These are phyloP conservation scores for Troides helena DNA, from an alignment of 2,888 invertebrate genomes.

Conservation along the genomic window DNA sequence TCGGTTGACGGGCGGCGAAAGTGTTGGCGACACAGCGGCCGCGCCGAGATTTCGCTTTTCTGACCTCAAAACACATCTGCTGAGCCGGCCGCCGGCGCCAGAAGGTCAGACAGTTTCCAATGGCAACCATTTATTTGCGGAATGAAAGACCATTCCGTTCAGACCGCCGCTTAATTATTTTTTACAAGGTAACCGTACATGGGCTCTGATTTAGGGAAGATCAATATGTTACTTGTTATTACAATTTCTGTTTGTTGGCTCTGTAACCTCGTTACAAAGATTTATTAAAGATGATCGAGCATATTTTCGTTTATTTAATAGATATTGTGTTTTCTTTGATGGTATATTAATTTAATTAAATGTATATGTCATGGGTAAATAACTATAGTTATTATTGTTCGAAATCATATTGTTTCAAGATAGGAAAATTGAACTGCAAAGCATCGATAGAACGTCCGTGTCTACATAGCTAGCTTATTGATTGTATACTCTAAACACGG, in stretches of 20 bases:
- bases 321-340: no score
- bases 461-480: no score
- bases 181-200: background rate
- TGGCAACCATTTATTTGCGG: slow-evolving; percentile 1
- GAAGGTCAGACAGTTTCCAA: slow-evolving; percentile 24
- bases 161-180: background rate
- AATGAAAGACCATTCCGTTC: background rate
- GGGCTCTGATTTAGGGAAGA: background rate
- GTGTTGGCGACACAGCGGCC: slow-evolving; percentile 46
- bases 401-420: no score
- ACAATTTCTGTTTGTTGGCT: background rate
- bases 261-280: background rate
- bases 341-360: no score
- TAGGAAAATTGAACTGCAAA: no score
- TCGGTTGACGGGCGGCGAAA: slow-evolving; percentile 44
- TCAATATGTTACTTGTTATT: background rate
- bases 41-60: slow-evolving; percentile 49
- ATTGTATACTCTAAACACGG: no score
- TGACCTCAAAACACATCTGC: slow-evolving; percentile 43
- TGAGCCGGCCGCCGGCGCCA: slow-evolving; percentile 12
- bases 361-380: no score
- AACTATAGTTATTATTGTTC: no score
- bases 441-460: no score
- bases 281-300: background rate
- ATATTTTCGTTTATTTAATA: no score